Base-by-base conservation (phyloP, 1,140 invertebrate genomes). In the Heliconius congener region DNA sequence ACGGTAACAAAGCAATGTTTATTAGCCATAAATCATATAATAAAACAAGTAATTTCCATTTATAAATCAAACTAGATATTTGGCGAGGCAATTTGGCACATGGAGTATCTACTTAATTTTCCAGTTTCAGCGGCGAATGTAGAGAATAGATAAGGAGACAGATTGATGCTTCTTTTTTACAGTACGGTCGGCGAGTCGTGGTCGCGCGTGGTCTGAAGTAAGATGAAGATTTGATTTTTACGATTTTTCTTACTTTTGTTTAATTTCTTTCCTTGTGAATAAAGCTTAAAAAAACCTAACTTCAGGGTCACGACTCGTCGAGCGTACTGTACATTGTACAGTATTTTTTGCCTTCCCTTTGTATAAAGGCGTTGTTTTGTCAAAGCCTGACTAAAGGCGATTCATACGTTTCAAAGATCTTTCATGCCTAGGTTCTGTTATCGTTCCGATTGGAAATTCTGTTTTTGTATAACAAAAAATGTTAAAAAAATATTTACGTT, bases 51-150 rank as follows among this genome's bases (percentile, higher is more conserved):
- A 55, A 74, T 34, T 27, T 52, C 73, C n/a, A 5, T 42, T 60
- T 73, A 73, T 78, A 79, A 74, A 74, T 79, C 77, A 79, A 39
- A 46, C 30, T 37, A 42, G 71, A 73, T 42, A 74, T 42, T 79
- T 79, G 77, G 77, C 77, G 71, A 52, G 57, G 55, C 78, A 75
- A 79, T 79, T 79, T 79, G 78, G 78, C 78, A 79, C 60, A 46
- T 71, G 60, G 27, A 75, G 23, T 52, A 37, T 18, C 46, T 79
- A 75, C 71, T 79, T 79, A 72, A 79, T 46, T 74, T 79, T 75
- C 27, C 23, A 74, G 66, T 71, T 79, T 52, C 73, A 55, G 66
- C 27, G 55, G 46, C 46, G 73, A 73, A 74, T 39, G 78, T 52
- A 37, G 60, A n/a, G n/a, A 55, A 37, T 34, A 71, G 57, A 71